These are phyloP conservation scores for Julus scandinavius DNA, from an alignment of 2,888 invertebrate species.

Conservation along the genomic window DNA sequence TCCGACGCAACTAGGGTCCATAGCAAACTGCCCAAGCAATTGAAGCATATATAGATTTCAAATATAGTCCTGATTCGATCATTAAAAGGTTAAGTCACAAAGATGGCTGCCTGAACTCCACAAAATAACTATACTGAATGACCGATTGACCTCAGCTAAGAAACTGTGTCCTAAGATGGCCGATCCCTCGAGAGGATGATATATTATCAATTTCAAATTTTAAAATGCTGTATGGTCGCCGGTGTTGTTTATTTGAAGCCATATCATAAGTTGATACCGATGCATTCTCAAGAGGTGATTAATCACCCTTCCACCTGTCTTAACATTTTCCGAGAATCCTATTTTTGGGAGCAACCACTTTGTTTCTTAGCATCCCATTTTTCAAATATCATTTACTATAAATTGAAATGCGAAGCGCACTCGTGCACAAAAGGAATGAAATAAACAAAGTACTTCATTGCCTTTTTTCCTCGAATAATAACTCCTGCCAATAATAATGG, in stretches of 20 bases:
- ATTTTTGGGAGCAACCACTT: slow-evolving; percentile 24
- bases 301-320: slow-evolving; percentile 4
- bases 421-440: background rate
- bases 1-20: too few relatives aligned
- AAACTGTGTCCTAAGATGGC: background rate
- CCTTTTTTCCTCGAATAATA: background rate
- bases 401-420: slow-evolving; percentile 12
- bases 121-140: too few relatives aligned
- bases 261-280: background rate
- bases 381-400: slow-evolving; percentile 12
- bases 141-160: too few relatives aligned
- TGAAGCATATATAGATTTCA: too few relatives aligned
- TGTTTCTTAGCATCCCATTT: background rate
- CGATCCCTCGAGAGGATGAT: background rate
- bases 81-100: too few relatives aligned
- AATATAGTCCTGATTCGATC: too few relatives aligned
- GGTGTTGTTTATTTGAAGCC: background rate
- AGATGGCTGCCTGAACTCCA: too few relatives aligned
- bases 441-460: slow-evolving; percentile 26
- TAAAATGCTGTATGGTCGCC: background rate
- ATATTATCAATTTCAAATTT: background rate
- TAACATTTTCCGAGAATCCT: slow-evolving; percentile 19
- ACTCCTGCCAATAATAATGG: background rate
- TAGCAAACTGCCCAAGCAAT: too few relatives aligned
- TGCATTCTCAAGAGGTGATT: background rate